Base-by-base conservation (phyloP, 2,113 vertebrate genomes). In the Parus major region DNA sequence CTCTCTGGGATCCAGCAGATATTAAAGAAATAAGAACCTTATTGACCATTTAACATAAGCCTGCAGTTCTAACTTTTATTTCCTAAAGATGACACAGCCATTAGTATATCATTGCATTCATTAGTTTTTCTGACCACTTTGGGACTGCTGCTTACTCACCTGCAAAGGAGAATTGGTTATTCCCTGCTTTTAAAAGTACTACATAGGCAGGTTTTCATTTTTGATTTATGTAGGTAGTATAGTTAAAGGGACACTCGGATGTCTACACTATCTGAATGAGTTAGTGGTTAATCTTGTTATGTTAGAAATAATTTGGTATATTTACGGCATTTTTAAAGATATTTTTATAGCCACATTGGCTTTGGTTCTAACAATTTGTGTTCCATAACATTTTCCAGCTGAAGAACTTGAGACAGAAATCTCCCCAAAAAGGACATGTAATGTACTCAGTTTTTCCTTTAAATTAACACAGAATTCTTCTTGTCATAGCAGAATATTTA, bases 381-480 rank as follows among this genome's bases (percentile, higher is more conserved):
- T 88, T 87, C 53, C 20, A 17, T 71, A 78, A 68, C 22, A 41
- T 80, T 94, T 75, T 84, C 42, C 75, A 53, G 29, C 28, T 79
- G 61, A 72, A 76, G 39, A 36, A 28, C 46, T 92, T 86, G 65
- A 80, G 56, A 70, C 7, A 82, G 24, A 76, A 95, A 56, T 86
- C 29, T 18, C 21, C 41, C 50, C 60, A 28, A 52, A 72, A 87
- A 82, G 35, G 46, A 46, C 7, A 18, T 52, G 55, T 60, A 60
- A 41, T 44, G 68, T 21, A 66, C 4, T 33, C 20, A 12, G 29
- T 46, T 46, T 92, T 75, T n/a, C 56, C 78, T 92, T 81, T 86
- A 65, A 76, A 72, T 93, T 68, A 90, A n/a, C 44, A 95, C 33
- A 35, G 41, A 90, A 73, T 93, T 82, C 39, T 70, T 93, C 94